phyloP scores from a whole-genome alignment of 2,113 vertebrate species.

The Noturus placidus region DNA sequence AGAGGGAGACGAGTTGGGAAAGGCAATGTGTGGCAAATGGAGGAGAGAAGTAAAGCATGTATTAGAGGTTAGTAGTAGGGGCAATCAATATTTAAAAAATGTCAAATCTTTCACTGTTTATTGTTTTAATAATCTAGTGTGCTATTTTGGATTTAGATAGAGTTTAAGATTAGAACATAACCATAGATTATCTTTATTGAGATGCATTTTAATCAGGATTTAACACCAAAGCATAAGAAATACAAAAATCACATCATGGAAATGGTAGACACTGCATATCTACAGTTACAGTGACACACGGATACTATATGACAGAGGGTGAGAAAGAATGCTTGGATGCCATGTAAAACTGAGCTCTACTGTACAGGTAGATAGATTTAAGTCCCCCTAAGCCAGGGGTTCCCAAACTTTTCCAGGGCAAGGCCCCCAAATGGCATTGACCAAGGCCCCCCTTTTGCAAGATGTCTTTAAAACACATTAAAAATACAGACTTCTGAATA shows the following conservation, averaged over 20 bases:
- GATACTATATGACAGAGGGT: background rate
- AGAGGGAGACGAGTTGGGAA: constrained; percentile 10
- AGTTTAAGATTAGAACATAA: background rate
- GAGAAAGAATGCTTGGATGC: constrained; percentile 2
- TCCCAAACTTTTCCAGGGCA: too few species aligned
- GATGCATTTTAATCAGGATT: background rate
- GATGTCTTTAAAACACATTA: too few species aligned
- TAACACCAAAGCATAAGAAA: background rate
- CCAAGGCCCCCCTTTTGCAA: too few species aligned
- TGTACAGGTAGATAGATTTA: too few species aligned
- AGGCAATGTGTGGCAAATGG: background rate
- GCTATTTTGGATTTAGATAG: background rate
- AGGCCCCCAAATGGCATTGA: too few species aligned
- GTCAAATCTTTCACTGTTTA: background rate
- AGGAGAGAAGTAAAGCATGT: constrained; percentile 41
- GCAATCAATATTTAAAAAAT: constrained; percentile 2
- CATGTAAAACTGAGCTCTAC: background rate
- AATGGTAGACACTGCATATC: background rate
- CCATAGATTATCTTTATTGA: background rate
- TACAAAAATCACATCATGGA: background rate
- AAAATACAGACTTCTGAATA: too few species aligned
- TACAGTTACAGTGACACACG: background rate
- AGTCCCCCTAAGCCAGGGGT: too few species aligned
- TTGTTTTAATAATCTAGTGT: background rate
- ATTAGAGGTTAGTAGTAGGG: constrained; percentile 60